These are phyloP conservation scores for Xenopus tropicalis DNA, from an alignment of 2,113 vertebrate genomes.

Conservation along the genomic window DNA sequence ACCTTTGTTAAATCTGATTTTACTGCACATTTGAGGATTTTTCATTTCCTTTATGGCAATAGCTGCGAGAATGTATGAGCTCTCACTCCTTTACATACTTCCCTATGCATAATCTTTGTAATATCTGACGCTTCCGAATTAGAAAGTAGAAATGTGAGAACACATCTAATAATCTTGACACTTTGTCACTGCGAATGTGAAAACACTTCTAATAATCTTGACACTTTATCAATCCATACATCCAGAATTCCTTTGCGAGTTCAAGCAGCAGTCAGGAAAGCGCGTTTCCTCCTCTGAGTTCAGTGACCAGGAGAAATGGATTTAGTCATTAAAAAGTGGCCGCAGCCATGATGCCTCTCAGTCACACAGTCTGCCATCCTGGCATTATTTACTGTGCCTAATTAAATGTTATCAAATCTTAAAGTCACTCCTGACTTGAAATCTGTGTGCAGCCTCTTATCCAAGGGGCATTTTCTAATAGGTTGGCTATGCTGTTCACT, in stretches of 20 bases:
- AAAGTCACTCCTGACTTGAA: slow-evolving; percentile 51
- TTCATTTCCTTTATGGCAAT: no score
- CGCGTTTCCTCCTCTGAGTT: slow-evolving; percentile 13
- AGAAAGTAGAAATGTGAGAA: no score
- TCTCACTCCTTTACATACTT: no score
- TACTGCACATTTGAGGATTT: no score
- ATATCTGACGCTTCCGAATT: no score
- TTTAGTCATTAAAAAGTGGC: slow-evolving; percentile 3
- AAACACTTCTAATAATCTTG: neutral
- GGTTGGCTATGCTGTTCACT: slow-evolving; percentile 29
- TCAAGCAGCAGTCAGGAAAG: slow-evolving; percentile 12
- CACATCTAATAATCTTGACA: no score
- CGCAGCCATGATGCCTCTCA: slow-evolving; percentile 34
- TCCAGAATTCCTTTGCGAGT: slow-evolving; percentile 11
- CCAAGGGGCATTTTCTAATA: slow-evolving; percentile 46
- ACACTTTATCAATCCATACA: slow-evolving; percentile 12
- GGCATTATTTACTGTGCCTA: slow-evolving; percentile 56
- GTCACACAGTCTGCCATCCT: slow-evolving; percentile 44
- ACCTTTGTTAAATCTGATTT: no score
- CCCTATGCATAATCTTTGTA: no score
- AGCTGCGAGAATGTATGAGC: no score
- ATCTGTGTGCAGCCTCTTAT: slow-evolving; percentile 51
- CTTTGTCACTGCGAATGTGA: neutral
- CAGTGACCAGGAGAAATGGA: slow-evolving; percentile 24
- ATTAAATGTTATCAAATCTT: slow-evolving; percentile 57